phyloP scores from a whole-genome alignment of 2,113 vertebrate species.

The Centropus bengalensis region DNA sequence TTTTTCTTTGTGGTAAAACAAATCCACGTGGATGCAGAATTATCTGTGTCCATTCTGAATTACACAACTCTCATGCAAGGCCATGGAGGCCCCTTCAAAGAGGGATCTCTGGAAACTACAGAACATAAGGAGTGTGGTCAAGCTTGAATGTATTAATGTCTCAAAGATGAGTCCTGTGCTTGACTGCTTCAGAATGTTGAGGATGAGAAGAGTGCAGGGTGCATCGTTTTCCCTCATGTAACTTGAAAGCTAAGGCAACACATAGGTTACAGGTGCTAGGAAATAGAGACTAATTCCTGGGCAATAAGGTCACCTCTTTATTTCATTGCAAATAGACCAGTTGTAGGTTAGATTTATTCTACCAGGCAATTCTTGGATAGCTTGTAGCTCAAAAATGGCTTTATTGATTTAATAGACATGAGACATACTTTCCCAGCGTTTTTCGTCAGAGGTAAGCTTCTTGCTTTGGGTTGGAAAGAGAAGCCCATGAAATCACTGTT shows the following conservation, averaged over 20 bases:
- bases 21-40: neutral
- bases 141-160: neutral
- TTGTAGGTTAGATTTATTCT: neutral
- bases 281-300: neutral
- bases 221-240: accelerated
- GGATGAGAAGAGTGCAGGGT: neutral
- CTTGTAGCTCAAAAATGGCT: neutral
- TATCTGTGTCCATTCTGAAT: neutral
- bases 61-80: neutral
- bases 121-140: neutral
- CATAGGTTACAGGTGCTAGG: neutral
- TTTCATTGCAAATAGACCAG: neutral
- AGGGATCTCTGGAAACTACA: neutral
- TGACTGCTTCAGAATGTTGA: neutral
- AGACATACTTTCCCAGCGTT: neutral
- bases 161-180: neutral
- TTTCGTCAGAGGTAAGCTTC: neutral
- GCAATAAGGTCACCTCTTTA: neutral
- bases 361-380: neutral
- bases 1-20: neutral
- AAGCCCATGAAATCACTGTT: neutral
- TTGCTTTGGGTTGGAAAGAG: neutral
- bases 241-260: neutral
- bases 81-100: neutral
- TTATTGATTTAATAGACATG: neutral